Base-by-base conservation (phyloP, 2,888 invertebrate genomes). In the Heterodera filipjevi region DNA sequence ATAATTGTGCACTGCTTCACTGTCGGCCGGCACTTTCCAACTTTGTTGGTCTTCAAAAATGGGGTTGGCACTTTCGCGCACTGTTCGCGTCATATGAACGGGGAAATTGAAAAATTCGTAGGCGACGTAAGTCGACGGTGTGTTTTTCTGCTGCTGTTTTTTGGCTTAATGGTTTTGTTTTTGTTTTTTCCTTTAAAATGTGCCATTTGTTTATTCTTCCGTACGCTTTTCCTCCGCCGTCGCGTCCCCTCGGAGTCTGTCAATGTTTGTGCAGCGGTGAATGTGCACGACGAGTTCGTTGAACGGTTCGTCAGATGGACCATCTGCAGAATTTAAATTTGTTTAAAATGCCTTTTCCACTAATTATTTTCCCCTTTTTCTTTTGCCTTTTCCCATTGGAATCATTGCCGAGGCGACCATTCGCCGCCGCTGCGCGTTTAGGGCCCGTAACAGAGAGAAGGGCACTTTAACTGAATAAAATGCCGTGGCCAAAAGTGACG, bases 231-330 rank as follows among this genome's bases (percentile, higher is more conserved):
- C 30, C 8, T 27, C 14, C 27, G 35, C 46, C 27, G 30, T 30
- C 59, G 32, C 49, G 81, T 80, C 79, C 46, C 66, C 71, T 3
- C 72, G 71, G 22, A 85, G 72, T 35, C 53, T 44, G 32, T 81
- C 79, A 10, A 85, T n/a, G 39, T 81, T 81, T 19, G 72, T 59
- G 59, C 81, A 80, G n/a, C 84, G 80, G 33, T 84, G 82, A 16
- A 86, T 77, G 8, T 80, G 72, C 6, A 86, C 79, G 5, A 79
- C 22, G 12, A 86, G 81, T 49, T 82, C 79, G 66, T 86, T 80
- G 77, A 78, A 79, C 1, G 66, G 70, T 32, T 66, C 75, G 6
- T 71, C 59, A 35, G 70, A 74, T 8, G 71, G 71, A 33, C 27
- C 76, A 27, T 75, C 77, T 6, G 83, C 53, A 44, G 16, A 19